phyloP scores from a whole-genome alignment of 2,888 invertebrate species.

The Monochamus alternatus region DNA sequence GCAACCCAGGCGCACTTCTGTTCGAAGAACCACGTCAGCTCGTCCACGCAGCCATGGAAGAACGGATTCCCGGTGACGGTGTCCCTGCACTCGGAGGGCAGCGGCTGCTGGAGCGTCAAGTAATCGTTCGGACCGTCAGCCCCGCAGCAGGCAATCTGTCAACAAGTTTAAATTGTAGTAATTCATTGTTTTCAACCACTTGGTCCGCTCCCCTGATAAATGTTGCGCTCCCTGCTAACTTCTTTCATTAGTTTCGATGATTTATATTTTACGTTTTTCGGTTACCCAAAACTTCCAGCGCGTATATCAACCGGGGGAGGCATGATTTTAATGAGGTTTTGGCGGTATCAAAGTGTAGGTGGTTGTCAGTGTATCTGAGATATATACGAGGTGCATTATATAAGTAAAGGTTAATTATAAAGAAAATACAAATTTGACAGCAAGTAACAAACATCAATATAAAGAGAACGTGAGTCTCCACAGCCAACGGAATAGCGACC shows the following conservation, averaged over 20 bases:
- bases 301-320: conserved; percentile 27
- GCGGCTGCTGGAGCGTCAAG: conserved; percentile 81
- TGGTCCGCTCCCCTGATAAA: conserved; percentile 45
- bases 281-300: conserved; percentile 20
- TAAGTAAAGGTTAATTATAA: too few species aligned
- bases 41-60: conserved; percentile 90
- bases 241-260: conserved; percentile 46
- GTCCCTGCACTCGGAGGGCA: conserved; percentile 89
- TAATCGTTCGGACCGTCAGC: conserved; percentile 91
- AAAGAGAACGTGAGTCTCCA: too few species aligned
- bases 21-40: conserved; percentile 91
- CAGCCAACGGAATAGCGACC: too few species aligned
- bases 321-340: conserved; percentile 21
- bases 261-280: conserved; percentile 44
- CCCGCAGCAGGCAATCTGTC: conserved; percentile 91
- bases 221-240: conserved; percentile 40
- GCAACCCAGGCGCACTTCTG: conserved; percentile 88
- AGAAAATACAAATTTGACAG: too few species aligned
- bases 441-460: too few species aligned
- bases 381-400: too few species aligned
- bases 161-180: conserved; percentile 50
- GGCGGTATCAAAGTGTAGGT: neutral
- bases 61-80: conserved; percentile 91
- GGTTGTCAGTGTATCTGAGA: too few species aligned
- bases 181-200: conserved; percentile 47